Evolutionary conservation across 2,113 vertebrate genomes (phyloP), one percentile per base, ranked within the genome.

Genomic region (Austrofundulus limnaeus): DNA sequence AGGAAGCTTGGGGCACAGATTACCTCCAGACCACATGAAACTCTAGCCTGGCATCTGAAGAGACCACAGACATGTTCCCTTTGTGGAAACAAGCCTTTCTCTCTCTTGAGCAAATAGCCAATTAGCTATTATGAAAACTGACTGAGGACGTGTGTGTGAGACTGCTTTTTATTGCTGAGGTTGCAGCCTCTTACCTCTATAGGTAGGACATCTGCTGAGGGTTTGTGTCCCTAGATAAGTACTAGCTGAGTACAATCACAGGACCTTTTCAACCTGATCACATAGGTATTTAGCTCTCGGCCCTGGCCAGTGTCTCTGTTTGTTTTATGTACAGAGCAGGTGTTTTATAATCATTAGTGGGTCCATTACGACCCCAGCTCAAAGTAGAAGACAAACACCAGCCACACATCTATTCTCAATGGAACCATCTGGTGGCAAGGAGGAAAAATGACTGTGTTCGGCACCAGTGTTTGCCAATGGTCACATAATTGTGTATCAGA

Each of bases 311-410:
- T 68, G 61, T 85, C 49, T 92, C 89, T 90, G 89, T 92, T 90
- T 89, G 90, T 92, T 93, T 92, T 91, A 85, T 94, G 89, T 90
- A 63, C 82, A 72, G 88, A 94, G 89, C 90, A 94, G 89, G 84
- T 95, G 88, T 92, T 92, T 92, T 90, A 86, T 80, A 91, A 87
- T 84, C 89, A 82, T 90, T 87, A 90, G 83, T 61, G 65, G 87
- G 83, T 90, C 88, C 87, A 87, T 84, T 85, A 84, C 78, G 85
- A 87, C 77, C 78, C 80, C 67, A 58, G 90, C 81, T 72, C 70
- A 85, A 77, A 91, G 81, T 87, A 77, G 84, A 85, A 92, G 89
- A 88, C 82, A 94, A 93, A 94, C 86, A 92, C 57, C 72, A 39
- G 61, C 78, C 70, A 37, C 66, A 79, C 82, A 64, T 77, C 75